These are phyloP conservation scores for Ceratitis capitata DNA, from an alignment of 1,140 invertebrate species.

Conservation along the genomic window DNA sequence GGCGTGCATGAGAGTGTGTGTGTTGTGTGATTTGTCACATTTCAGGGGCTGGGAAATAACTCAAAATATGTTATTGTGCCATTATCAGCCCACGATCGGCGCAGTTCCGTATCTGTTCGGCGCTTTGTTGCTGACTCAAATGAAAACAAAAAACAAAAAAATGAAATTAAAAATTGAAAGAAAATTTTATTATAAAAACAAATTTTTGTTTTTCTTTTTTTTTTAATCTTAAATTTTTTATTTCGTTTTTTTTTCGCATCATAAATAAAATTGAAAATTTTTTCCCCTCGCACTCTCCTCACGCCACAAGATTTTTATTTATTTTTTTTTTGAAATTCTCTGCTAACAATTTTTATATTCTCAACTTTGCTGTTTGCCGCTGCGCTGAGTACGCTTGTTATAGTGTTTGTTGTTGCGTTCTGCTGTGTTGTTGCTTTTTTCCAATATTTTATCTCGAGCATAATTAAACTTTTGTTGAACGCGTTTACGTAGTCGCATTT, in stretches of 20 bases:
- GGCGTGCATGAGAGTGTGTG: not conserved
- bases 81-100: not conserved
- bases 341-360: not conserved
- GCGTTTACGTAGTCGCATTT: not conserved
- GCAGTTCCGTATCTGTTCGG: not conserved
- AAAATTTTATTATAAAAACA: not conserved
- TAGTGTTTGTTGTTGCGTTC: not conserved
- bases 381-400: not conserved
- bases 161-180: no score
- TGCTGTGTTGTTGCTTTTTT: not conserved
- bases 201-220: not conserved
- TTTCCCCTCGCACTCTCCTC: not conserved
- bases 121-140: not conserved
- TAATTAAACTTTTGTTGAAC: slow-evolving; percentile 1
- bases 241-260: not conserved
- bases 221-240: not conserved
- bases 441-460: slow-evolving; percentile 4
- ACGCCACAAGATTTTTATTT: not conserved
- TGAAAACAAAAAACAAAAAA: no score
- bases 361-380: not conserved
- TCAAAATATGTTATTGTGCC: not conserved
- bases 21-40: not conserved
- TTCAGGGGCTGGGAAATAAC: not conserved
- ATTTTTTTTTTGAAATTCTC: not conserved
- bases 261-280: not conserved